A percentile compares a stretch with the other conserved stretches of the same genome.
Conservation (phyloP, 2,797 vertebrate species). For the Anguilla obscura region DNA sequence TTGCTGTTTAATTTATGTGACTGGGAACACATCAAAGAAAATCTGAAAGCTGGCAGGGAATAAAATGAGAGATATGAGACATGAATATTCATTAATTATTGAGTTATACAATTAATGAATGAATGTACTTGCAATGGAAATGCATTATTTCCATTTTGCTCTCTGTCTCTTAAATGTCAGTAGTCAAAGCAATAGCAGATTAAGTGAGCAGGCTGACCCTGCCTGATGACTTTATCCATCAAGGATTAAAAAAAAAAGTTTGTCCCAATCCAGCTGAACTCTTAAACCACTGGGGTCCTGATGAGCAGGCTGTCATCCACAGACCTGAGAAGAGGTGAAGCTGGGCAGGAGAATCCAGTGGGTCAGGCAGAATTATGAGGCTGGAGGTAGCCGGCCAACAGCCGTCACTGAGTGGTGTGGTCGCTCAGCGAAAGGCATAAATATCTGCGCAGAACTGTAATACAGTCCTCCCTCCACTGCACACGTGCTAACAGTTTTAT, state of each 20-base stretch:
- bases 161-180: not conserved
- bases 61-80: not conserved
- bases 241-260: conserved; percentile 38
- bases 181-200: conserved; percentile 18
- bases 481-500: conserved; percentile 9
- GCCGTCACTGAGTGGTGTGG: not conserved
- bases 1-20: conserved; percentile 24
- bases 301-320: conserved; percentile 38
- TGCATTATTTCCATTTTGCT: not conserved
- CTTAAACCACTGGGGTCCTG: conserved; percentile 29
- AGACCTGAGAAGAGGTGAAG: not conserved
- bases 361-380: conserved; percentile 1
- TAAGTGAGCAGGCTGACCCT: conserved; percentile 7
- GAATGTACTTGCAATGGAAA: not conserved
- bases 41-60: not conserved
- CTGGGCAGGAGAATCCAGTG: conserved; percentile 25
- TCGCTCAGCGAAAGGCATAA: conserved; percentile 28
- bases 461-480: not conserved
- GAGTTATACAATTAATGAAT: conserved; percentile 31
- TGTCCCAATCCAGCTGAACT: conserved; percentile 34
- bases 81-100: conserved; percentile 35
- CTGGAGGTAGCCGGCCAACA: conserved; percentile 14
- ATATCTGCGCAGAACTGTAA: conserved; percentile 24
- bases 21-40: not conserved
- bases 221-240: conserved; percentile 32